Evolutionary conservation across 2,797 vertebrate species (phyloP), one percentile per base, ranked within the genome.

Genomic region (Poeciliopsis presidionis): DNA sequence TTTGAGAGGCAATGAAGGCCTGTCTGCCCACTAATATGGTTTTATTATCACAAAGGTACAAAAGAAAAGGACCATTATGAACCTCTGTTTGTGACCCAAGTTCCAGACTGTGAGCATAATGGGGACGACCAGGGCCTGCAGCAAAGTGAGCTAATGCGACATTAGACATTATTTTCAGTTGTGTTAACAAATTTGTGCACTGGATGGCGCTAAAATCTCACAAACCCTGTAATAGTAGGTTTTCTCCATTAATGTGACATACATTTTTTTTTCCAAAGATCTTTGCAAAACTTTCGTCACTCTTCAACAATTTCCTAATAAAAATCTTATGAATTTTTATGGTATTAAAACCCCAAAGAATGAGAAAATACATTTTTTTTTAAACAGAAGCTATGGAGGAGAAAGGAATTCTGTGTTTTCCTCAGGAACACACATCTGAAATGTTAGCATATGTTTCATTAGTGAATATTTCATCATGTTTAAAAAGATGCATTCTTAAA

Each of bases 61-160:
- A 91, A 93, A 82, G 92, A 94, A 57, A 90, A 93, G 75, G 90
- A 88, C 9, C 47, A 49, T 8, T 69, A 78, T 93, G 61, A 86
- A 55, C 87, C 95, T 1, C 57, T 97, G 73, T 97, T 98, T 95
- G 93, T 93, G 71, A 97, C 96, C 71, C 93, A 97, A 63, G 79
- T 95, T 77, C 93, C 89, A 87, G 90, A 95, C 70, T 88, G 92
- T 90, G 92, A 94, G 45, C 91, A 86, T 72, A 91, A 92, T 9
- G n/a, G 47, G 76, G 86, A 81, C 41, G 33, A 25, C 3, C 83
- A 74, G 45, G 7, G 33, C 59, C 0, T 20, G 14, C 75, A 85
- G n/a, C 84, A 85, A 88, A 90, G 95, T 94, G 83, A 94, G 91
- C 79, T 61, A 28, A 1, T 41, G 4, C 53, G 53, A 65, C 67